A percentile compares a stretch with the other conserved stretches of the same genome.
These are phyloP conservation scores for Gavia stellata DNA, from an alignment of 2,113 vertebrate species.

Conservation along the genomic window DNA sequence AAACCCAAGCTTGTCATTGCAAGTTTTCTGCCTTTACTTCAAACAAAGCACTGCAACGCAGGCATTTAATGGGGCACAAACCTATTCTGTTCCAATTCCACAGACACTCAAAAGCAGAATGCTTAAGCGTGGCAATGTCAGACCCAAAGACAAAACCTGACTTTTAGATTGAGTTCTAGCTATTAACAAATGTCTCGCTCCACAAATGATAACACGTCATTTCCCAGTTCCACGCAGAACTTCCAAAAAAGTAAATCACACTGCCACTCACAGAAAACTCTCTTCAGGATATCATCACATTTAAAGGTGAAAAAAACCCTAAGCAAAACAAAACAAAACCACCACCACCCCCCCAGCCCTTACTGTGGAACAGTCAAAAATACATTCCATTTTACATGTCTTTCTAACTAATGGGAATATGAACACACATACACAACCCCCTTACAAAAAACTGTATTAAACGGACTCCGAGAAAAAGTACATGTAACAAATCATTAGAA, in stretches of 20 bases:
- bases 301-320: neutral
- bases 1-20: neutral
- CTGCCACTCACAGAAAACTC: neutral
- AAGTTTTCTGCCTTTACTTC: neutral
- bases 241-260: neutral
- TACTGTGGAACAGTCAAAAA: neutral
- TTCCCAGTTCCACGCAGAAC: neutral
- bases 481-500: neutral
- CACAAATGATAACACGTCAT: neutral
- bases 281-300: neutral
- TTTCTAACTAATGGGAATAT: neutral
- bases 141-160: neutral
- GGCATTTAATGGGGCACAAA: neutral
- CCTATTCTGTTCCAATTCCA: neutral
- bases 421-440: neutral
- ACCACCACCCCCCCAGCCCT: rapidly evolving
- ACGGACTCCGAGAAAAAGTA: neutral
- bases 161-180: neutral
- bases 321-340: neutral
- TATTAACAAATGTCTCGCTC: neutral
- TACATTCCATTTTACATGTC: rapidly evolving
- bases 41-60: neutral
- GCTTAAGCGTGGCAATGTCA: neutral
- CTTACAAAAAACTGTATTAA: neutral
- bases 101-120: neutral